phyloP scores from a whole-genome alignment of 2,113 vertebrate species.

The Heliornis fulica region DNA sequence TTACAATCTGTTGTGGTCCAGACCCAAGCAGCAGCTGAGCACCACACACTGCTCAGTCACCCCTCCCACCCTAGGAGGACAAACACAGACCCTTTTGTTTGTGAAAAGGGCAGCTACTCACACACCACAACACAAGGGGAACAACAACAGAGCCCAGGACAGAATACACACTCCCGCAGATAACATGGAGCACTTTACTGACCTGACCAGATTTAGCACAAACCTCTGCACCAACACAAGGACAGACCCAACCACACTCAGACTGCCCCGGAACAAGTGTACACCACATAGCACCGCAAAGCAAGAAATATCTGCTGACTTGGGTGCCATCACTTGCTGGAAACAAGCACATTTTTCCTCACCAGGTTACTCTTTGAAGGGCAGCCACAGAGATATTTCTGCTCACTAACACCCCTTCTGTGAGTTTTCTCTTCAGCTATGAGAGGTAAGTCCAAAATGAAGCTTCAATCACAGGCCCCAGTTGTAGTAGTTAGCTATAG shows the following conservation, averaged over 20 bases:
- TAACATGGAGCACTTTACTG: too few species aligned
- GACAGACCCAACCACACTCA: too few species aligned
- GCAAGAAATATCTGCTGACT: background rate
- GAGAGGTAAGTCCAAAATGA: background rate
- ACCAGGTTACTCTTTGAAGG: background rate
- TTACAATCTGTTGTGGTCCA: background rate
- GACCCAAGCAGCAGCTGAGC: too few species aligned
- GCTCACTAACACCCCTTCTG: background rate
- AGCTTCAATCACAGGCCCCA: background rate
- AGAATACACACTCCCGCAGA: too few species aligned
- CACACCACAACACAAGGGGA: too few species aligned
- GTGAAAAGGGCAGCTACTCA: too few species aligned
- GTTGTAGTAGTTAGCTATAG: background rate
- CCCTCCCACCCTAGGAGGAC: too few species aligned
- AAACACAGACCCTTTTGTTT: too few species aligned
- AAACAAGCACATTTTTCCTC: background rate
- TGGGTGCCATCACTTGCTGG: background rate
- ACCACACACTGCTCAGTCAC: too few species aligned
- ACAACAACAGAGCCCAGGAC: too few species aligned
- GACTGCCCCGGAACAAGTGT: background rate
- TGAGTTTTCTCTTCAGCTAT: background rate
- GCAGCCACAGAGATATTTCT: background rate
- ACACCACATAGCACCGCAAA: background rate
- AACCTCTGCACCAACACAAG: too few species aligned
- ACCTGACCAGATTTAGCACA: too few species aligned